These are phyloP conservation scores for Xanthia togata DNA, from an alignment of 2,888 invertebrate genomes.

Conservation along the genomic window DNA sequence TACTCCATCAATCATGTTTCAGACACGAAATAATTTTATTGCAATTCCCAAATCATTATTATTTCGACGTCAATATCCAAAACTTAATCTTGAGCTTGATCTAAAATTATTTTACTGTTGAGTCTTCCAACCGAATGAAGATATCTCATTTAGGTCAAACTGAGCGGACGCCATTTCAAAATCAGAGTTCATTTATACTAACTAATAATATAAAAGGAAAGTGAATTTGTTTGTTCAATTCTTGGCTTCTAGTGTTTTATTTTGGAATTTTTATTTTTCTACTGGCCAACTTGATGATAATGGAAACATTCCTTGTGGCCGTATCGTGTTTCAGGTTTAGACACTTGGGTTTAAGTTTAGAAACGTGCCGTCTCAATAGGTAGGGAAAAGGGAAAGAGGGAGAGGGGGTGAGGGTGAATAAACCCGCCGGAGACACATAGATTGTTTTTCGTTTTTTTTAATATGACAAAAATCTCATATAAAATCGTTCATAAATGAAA, in stretches of 20 bases:
- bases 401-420: too few relatives aligned
- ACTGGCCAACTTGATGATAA: neutral
- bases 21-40: neutral
- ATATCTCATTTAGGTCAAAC: slow-evolving; percentile 51
- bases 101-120: slow-evolving; percentile 36
- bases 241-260: neutral
- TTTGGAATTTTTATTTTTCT: neutral
- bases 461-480: too few relatives aligned
- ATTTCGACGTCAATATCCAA: slow-evolving; percentile 25
- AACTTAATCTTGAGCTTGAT: slow-evolving; percentile 32
- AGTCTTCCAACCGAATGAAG: slow-evolving; percentile 39
- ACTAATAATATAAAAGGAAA: slow-evolving; percentile 53
- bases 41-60: slow-evolving; percentile 30
- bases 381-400: too few relatives aligned
- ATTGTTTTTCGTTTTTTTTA: too few relatives aligned
- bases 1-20: slow-evolving; percentile 12
- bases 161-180: slow-evolving; percentile 31
- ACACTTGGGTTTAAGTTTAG: neutral
- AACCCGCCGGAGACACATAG: too few relatives aligned
- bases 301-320: neutral
- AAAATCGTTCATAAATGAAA: too few relatives aligned
- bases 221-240: slow-evolving; percentile 44
- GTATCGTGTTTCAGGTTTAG: neutral
- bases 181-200: slow-evolving; percentile 45
- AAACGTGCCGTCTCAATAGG: too few relatives aligned